Evolutionary conservation across 2,797 vertebrate genomes (phyloP).

Genomic region (Meriones psammophilus): DNA sequence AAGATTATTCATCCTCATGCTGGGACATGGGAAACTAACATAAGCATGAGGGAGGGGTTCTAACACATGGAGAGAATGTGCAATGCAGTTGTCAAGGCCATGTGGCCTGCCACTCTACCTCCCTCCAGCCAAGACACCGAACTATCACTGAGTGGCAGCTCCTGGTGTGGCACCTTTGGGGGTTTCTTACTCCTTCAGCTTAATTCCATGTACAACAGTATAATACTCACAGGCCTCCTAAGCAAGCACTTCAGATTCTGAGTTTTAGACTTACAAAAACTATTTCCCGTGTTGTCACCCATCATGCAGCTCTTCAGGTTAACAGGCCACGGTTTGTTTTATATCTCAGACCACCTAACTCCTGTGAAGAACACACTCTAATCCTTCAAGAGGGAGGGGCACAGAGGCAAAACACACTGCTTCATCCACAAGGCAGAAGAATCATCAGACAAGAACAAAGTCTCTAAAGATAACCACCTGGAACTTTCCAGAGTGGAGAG

Average conservation of each 20-base stretch:
- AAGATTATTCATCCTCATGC: not conserved
- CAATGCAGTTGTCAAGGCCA: not conserved
- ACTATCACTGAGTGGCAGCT: not conserved
- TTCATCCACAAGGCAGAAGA: not conserved
- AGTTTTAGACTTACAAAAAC: not conserved
- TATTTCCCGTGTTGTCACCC: not conserved
- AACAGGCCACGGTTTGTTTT: too few species aligned
- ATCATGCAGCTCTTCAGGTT: not conserved
- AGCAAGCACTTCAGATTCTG: too few species aligned
- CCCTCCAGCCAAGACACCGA: not conserved
- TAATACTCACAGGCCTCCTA: not conserved
- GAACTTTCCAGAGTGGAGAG: not conserved
- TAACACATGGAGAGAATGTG: not conserved
- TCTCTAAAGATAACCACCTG: not conserved
- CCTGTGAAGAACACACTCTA: not conserved
- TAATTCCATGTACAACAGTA: not conserved
- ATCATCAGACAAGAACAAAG: too few species aligned
- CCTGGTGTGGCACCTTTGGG: not conserved
- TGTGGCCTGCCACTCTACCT: not conserved
- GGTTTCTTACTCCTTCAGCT: not conserved
- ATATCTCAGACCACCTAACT: not conserved
- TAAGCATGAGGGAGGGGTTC: too few species aligned
- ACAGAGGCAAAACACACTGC: not conserved
- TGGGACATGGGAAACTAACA: not conserved
- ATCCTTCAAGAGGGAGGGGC: not conserved